Evolutionary conservation across 1,140 invertebrate genomes (phyloP), one percentile per base, ranked within the genome.

Genomic region (Pogonognathellus flavescens): DNA sequence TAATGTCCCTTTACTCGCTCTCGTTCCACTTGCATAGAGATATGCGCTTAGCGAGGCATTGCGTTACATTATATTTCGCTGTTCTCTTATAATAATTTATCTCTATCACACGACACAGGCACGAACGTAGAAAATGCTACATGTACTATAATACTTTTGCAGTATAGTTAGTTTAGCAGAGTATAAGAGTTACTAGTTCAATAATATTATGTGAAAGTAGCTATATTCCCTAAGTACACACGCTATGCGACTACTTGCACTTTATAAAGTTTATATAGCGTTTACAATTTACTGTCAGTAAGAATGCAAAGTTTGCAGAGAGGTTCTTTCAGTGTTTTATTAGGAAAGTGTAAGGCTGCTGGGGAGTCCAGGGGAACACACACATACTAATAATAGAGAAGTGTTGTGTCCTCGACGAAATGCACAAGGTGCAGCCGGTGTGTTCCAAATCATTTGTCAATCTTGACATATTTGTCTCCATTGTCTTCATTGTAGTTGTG

Each of bases 401-500:
- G 62, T 20, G 20, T 66, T 25, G 25, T 80, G 16, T 80, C 50
- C 72, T 81, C 18, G 50, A 76, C 41, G n/a, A 76, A 76, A 50
- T 81, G 80, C 50, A 53, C 20, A 55, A 81, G 80, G 18, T 81
- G 80, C 80, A 81, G 80, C 80, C 80, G 80, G 80, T 81, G 80
- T 81, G 53, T 81, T 81, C 80, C 80, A 14, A 81, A 81, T 53
- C 80, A 81, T 81, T 81, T 81, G 80, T 81, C 80, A 81, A 81
- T 81, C 80, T 76, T 81, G 80, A 81, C 80, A 81, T 81, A n/a
- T 41, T 81, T 81, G 80, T 81, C 50, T 81, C 80, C 53, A 57
- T 18, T 31, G 41, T 80, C 76, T 18, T 16, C 49, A 53, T 18
- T 80, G 41, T n/a, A 53, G 49, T 81, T 53, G 50, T 57, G 41